A percentile compares a stretch with the other conserved stretches of the same genome.
Conservation (phyloP, 2,888 invertebrate species). For the Marasmarcha lunaedactyla region DNA sequence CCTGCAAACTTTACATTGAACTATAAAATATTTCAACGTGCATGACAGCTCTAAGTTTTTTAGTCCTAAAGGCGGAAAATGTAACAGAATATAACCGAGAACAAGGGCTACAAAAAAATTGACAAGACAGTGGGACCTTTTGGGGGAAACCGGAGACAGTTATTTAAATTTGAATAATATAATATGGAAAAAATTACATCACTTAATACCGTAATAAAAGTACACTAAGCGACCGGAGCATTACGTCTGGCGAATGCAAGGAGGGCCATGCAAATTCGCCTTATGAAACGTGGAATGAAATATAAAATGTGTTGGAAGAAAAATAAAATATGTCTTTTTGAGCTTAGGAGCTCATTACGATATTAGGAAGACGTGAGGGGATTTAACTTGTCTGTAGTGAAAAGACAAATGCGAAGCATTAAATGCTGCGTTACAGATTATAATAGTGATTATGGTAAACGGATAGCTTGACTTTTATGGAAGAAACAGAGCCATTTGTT, state of each 20-base stretch:
- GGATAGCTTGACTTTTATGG: too few relatives aligned
- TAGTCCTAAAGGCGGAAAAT: slow-evolving; percentile 18
- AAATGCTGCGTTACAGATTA: slow-evolving; percentile 3
- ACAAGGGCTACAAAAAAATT: slow-evolving; percentile 62
- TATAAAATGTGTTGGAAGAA: slow-evolving; percentile 59
- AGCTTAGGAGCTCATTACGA: slow-evolving; percentile 60
- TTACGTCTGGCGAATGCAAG: slow-evolving; percentile 61
- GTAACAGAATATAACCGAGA: slow-evolving; percentile 54
- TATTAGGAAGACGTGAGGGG: slow-evolving; percentile 63
- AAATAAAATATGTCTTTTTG: slow-evolving; percentile 61
- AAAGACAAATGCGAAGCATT: slow-evolving; percentile 14
- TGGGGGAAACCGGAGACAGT: slow-evolving; percentile 69
- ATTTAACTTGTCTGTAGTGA: slow-evolving; percentile 45
- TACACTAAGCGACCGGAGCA: slow-evolving; percentile 69
- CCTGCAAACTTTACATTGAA: too few relatives aligned
- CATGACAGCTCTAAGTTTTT: slow-evolving; percentile 4
- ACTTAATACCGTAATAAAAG: slow-evolving; percentile 73
- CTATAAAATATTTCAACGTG: too few relatives aligned
- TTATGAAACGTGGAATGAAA: slow-evolving; percentile 70
- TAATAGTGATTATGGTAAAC: too few relatives aligned
- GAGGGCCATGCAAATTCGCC: slow-evolving; percentile 62
- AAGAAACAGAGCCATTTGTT: too few relatives aligned
- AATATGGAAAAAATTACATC: slow-evolving; percentile 73
- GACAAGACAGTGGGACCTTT: slow-evolving; percentile 49
- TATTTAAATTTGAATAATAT: slow-evolving; percentile 74